Conservation (phyloP, 2,113 vertebrate genomes). For the Natator depressus region DNA sequence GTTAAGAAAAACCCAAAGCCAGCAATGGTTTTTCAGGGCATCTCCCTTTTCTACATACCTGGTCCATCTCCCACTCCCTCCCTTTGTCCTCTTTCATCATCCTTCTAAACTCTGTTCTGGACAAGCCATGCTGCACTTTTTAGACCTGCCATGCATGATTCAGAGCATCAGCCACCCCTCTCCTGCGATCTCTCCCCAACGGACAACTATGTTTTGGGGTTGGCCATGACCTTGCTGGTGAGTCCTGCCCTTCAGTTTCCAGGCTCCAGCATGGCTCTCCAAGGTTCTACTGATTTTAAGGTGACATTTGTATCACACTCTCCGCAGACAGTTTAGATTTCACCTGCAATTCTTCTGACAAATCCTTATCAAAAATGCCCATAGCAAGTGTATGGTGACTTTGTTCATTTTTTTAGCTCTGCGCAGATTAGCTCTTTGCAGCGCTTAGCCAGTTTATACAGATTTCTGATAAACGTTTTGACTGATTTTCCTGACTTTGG, state of each 20-base stretch:
- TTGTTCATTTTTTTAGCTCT: slow-evolving; percentile 62
- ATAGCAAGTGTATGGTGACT: slow-evolving; percentile 60
- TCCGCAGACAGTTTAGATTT: slow-evolving; percentile 31
- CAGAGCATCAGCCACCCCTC: accelerated
- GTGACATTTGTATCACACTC: slow-evolving; percentile 18
- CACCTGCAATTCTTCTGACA: slow-evolving; percentile 66
- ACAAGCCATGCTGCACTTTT: background rate
- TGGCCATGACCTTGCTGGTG: background rate
- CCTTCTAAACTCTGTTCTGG: accelerated
- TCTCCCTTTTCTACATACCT: accelerated
- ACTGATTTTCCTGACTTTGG: slow-evolving; percentile 71
- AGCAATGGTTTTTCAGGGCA: accelerated
- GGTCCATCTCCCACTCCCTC: accelerated
- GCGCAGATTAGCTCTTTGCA: slow-evolving; percentile 71
- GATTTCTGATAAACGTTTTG: slow-evolving; percentile 76
- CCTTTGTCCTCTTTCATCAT: background rate
- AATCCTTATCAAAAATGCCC: slow-evolving; percentile 67
- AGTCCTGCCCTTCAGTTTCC: background rate
- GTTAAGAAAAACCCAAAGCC: background rate
- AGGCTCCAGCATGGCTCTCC: accelerated
- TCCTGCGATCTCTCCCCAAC: background rate
- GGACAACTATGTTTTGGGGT: too few species aligned
- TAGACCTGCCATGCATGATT: too few species aligned
- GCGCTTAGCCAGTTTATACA: slow-evolving; percentile 58
- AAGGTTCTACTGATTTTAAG: accelerated